phyloP scores from a whole-genome alignment of 2,113 vertebrate species.

The Pedetes capensis region DNA sequence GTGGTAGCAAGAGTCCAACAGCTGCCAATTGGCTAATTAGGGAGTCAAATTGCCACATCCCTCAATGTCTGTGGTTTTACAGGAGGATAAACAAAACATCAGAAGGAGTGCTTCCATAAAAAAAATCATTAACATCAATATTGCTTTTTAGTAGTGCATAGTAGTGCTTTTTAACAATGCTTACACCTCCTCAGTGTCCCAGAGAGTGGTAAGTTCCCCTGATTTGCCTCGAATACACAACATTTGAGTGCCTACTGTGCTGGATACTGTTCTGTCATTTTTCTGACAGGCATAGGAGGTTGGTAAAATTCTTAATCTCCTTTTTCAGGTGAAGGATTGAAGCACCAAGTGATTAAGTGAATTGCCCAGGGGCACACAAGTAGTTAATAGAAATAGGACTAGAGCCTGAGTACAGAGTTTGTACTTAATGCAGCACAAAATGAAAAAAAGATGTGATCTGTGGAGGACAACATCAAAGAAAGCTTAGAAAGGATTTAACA shows the following conservation, averaged over 20 bases:
- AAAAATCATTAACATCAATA: no score
- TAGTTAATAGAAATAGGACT: not conserved
- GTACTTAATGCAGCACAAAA: not conserved
- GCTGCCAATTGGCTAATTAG: no score
- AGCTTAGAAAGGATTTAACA: not conserved
- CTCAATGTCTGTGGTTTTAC: no score
- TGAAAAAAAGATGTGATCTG: not conserved
- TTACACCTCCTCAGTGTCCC: no score
- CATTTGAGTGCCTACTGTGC: not conserved
- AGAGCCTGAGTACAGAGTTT: not conserved
- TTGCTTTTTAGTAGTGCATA: no score
- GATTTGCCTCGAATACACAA: no score
- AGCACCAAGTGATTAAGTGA: not conserved
- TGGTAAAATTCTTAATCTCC: not conserved
- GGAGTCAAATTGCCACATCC: no score
- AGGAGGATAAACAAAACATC: no score
- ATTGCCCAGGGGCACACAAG: not conserved
- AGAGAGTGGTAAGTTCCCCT: no score
- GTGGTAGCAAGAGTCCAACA: no score
- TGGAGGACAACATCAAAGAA: not conserved
- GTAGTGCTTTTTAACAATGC: no score
- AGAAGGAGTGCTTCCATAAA: no score
- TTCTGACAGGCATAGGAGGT: not conserved
- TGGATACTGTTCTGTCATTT: not conserved
- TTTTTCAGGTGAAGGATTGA: not conserved